Conservation (phyloP, 2,888 invertebrate species). For the Nephrotoma appendiculata region DNA sequence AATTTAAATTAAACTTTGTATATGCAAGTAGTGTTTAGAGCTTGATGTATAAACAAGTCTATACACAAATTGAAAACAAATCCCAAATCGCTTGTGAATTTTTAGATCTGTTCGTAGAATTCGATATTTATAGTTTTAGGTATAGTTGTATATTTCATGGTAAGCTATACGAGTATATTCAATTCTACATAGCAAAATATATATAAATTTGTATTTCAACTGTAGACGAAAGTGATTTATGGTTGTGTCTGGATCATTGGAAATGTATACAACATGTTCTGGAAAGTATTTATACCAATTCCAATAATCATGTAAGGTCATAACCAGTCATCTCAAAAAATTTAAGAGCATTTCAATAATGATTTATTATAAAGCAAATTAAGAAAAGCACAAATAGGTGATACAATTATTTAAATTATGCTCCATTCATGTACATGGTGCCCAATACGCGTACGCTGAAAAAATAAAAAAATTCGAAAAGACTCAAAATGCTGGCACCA, state of each 20-base stretch:
- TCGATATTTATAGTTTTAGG: background rate
- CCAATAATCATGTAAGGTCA: no score
- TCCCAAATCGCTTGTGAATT: background rate
- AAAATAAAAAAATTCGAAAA: constrained; percentile 41
- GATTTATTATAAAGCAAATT: no score
- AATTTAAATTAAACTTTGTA: background rate
- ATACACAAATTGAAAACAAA: background rate
- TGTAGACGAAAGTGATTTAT: background rate
- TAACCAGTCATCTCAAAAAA: no score
- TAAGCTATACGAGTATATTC: background rate
- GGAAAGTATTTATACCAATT: no score
- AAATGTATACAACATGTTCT: no score
- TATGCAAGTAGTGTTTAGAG: background rate
- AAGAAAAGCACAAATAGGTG: no score
- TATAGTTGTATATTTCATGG: background rate
- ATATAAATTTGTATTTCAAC: background rate
- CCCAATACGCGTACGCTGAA: constrained; percentile 25
- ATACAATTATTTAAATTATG: background rate
- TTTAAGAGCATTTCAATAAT: no score
- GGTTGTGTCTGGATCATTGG: background rate
- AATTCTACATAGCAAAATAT: background rate
- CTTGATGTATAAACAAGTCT: background rate
- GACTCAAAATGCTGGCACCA: constrained; percentile 43
- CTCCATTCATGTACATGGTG: background rate
- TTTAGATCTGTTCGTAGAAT: background rate